These are phyloP conservation scores for Euura lappo DNA, from an alignment of 1,140 invertebrate genomes.

Conservation along the genomic window DNA sequence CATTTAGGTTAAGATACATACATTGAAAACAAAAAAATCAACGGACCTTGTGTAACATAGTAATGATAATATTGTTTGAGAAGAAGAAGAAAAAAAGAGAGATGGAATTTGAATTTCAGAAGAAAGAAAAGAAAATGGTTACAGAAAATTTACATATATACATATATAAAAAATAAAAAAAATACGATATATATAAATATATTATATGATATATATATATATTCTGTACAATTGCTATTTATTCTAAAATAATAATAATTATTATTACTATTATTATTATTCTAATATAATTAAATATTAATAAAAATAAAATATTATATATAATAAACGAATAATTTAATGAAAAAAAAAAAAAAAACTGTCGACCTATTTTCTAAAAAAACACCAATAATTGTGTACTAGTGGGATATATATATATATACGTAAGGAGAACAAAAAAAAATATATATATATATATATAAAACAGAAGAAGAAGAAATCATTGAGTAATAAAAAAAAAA, in stretches of 20 bases:
- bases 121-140: no score
- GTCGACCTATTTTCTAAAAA: slow-evolving; percentile 44
- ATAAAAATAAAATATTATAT: no score
- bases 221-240: slow-evolving; percentile 23
- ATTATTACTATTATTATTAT: no score
- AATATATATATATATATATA: background rate
- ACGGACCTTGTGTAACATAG: background rate
- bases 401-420: slow-evolving; percentile 7
- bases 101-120: no score
- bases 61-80: no score
- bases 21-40: background rate
- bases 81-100: no score
- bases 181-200: slow-evolving; percentile 23
- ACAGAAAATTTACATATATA: no score
- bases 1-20: no score
- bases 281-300: no score
- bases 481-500: no score
- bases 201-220: slow-evolving; percentile 22
- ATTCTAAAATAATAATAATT: no score
- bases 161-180: slow-evolving; percentile 5
- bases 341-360: slow-evolving; percentile 9
- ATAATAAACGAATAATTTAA: no score
- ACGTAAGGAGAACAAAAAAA: background rate
- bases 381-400: slow-evolving; percentile 11
- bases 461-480: background rate